A percentile compares a stretch with the other conserved stretches of the same genome.
Conservation (phyloP, 2,797 vertebrate species). For the Arnoldichthys spilopterus region DNA sequence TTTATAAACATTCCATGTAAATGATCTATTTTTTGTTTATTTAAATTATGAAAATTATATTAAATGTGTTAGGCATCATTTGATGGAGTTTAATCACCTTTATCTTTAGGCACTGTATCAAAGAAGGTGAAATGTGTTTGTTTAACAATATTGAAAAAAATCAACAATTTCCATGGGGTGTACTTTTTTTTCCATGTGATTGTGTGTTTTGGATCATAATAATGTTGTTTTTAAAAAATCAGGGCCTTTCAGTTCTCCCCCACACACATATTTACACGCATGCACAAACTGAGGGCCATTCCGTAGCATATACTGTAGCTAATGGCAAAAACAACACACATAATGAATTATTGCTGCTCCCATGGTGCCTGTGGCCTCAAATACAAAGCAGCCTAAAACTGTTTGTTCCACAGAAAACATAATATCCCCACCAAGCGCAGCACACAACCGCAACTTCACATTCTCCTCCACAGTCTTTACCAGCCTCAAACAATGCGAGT, state of each 20-base stretch:
- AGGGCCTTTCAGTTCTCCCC: not conserved
- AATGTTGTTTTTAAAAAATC: not conserved
- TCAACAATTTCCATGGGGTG: no score
- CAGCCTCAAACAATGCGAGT: constrained; percentile 5
- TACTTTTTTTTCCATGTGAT: no score
- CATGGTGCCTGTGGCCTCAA: not conserved
- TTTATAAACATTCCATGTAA: no score
- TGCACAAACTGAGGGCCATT: not conserved
- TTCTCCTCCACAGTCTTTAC: not conserved
- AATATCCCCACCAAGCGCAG: not conserved
- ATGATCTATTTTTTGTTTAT: no score
- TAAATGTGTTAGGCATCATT: no score
- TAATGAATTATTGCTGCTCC: constrained; percentile 9
- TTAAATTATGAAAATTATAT: no score
- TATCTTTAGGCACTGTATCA: no score
- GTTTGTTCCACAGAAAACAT: not conserved
- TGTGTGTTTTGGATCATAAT: no score
- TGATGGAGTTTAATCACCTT: no score
- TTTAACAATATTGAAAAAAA: no score
- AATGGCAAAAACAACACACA: constrained; percentile 17
- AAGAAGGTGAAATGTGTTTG: no score
- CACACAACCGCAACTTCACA: not conserved
- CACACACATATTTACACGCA: not conserved
- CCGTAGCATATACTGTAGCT: not conserved
- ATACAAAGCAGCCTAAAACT: constrained; percentile 8